A percentile compares a stretch with the other conserved stretches of the same genome.
Conservation (phyloP, 2,113 vertebrate genomes). For the Phycodurus eques region DNA sequence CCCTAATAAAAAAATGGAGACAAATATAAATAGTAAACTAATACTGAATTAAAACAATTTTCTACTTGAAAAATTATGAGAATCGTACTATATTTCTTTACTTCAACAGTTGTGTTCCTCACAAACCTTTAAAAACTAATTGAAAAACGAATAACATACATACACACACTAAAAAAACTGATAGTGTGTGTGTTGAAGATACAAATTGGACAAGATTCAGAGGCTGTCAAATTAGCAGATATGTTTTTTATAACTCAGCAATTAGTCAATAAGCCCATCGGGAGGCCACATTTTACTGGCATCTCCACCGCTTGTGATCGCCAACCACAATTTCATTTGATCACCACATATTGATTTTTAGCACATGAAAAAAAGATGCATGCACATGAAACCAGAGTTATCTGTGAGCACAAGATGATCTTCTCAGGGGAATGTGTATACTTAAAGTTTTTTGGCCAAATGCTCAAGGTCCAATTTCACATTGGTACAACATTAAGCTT, state of each 20-base stretch:
- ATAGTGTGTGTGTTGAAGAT: not conserved
- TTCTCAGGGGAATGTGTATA: not conserved
- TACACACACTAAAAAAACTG: not conserved
- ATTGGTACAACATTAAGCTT: too few species aligned
- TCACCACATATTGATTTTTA: conserved; percentile 1
- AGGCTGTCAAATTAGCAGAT: conserved; percentile 5
- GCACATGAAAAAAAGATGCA: not conserved
- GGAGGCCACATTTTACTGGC: conserved; percentile 8
- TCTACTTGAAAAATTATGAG: not conserved
- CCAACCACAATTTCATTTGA: not conserved
- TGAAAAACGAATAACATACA: not conserved
- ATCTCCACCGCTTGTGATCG: not conserved
- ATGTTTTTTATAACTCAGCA: conserved; percentile 17
- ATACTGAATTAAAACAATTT: not conserved
- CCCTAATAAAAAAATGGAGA: too few species aligned
- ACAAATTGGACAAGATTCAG: not conserved
- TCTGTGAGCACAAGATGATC: not conserved
- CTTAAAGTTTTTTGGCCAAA: too few species aligned
- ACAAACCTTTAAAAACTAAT: not conserved
- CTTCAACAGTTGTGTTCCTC: not conserved
- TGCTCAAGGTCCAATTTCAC: too few species aligned
- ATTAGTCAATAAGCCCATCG: not conserved
- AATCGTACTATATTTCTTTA: too few species aligned
- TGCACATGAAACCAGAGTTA: not conserved
- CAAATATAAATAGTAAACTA: not conserved